phyloP scores from a whole-genome alignment of 2,113 vertebrate genomes.

The Nettapus auritus region DNA sequence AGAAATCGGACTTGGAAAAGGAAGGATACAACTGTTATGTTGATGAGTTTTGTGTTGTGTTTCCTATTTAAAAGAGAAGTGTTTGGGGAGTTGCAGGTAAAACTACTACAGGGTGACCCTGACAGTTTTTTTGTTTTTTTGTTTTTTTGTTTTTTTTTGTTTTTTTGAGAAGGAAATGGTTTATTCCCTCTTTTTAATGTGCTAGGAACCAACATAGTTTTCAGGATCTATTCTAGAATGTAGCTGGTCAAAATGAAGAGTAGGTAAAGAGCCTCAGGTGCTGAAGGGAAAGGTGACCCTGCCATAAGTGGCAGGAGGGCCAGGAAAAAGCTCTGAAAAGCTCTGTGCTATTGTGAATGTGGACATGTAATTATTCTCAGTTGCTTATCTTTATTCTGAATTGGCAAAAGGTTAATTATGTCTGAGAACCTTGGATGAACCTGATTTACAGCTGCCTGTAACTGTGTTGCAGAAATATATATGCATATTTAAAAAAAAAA shows the following conservation, averaged over 20 bases:
- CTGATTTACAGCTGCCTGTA: slow-evolving; percentile 16
- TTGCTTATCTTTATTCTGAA: background rate
- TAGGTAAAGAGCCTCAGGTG: background rate
- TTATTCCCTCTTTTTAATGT: background rate
- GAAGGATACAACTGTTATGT: background rate
- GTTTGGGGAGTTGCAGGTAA: background rate
- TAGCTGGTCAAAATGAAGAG: background rate
- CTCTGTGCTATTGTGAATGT: background rate
- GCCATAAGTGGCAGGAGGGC: background rate
- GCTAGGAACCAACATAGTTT: background rate
- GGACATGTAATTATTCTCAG: background rate
- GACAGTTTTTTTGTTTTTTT: background rate
- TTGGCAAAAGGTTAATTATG: slow-evolving; percentile 4
- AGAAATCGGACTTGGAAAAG: background rate
- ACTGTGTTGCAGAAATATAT: background rate
- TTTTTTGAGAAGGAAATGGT: background rate
- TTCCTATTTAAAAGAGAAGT: background rate
- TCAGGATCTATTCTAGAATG: background rate
- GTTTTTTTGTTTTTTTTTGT: too few species aligned
- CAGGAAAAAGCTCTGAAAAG: background rate
- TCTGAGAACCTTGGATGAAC: background rate
- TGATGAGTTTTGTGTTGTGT: background rate
- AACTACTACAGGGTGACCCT: background rate
- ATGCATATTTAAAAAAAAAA: background rate
- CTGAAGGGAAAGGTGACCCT: background rate